A percentile compares a stretch with the other conserved stretches of the same genome.
phyloP scores from a whole-genome alignment of 2,113 vertebrate species.

The Ellobius talpinus region DNA sequence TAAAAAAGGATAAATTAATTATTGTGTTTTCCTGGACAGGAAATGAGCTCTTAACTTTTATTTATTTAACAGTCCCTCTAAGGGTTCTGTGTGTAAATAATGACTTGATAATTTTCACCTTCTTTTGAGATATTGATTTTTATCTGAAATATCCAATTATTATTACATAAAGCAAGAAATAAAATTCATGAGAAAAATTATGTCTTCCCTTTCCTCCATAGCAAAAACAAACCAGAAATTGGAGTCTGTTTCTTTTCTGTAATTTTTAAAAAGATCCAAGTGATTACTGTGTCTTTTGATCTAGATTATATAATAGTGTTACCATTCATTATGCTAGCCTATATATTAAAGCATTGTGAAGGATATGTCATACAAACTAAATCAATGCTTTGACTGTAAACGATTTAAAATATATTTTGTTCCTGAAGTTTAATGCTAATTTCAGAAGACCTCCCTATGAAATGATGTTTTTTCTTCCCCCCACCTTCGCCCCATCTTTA shows the following conservation, averaged over 20 bases:
- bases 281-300: conserved; percentile 8
- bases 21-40: conserved; percentile 21
- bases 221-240: conserved; percentile 42
- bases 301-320: background rate
- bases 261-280: background rate
- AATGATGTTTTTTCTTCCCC: background rate
- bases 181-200: conserved; percentile 13
- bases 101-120: conserved; percentile 56
- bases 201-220: background rate
- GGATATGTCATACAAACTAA: conserved; percentile 19
- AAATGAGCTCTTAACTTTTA: conserved; percentile 30
- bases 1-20: conserved; percentile 35
- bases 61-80: conserved; percentile 18
- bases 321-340: background rate
- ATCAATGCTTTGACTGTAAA: background rate
- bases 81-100: conserved; percentile 23
- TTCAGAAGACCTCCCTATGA: conserved; percentile 1
- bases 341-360: background rate
- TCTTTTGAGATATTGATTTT: conserved; percentile 31
- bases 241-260: background rate
- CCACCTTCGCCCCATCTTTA: background rate
- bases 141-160: conserved; percentile 10
- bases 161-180: conserved; percentile 11
- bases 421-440: background rate
- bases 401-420: background rate